Evolutionary conservation across 1,140 invertebrate genomes (phyloP).

Genomic region (Papilio polytes): DNA sequence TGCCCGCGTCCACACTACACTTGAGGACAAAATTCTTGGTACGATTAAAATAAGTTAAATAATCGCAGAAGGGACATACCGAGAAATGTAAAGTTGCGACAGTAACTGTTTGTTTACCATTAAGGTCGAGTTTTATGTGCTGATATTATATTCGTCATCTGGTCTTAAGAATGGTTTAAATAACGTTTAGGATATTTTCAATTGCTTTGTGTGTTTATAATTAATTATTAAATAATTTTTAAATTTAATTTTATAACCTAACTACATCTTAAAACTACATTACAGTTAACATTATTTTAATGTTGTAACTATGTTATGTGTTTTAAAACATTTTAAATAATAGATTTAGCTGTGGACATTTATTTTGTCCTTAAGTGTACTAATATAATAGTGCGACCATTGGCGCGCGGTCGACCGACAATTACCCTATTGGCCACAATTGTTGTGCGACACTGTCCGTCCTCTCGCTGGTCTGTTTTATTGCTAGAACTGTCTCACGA

Average conservation of each 20-base stretch:
- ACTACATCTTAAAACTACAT: neutral
- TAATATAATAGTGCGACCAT: constrained; percentile 77
- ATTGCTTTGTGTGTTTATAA: no score
- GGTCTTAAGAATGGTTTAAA: no score
- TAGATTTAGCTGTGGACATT: constrained; percentile 2
- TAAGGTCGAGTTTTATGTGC: no score
- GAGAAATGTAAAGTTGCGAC: neutral
- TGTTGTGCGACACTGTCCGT: constrained; percentile 79
- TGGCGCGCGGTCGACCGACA: constrained; percentile 74
- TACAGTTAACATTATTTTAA: neutral
- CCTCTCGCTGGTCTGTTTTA: constrained; percentile 64
- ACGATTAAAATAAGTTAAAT: neutral
- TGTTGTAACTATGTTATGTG: neutral
- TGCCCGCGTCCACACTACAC: constrained; percentile 69
- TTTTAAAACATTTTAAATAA: neutral
- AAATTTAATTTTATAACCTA: no score
- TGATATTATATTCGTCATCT: no score
- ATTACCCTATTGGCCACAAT: constrained; percentile 80
- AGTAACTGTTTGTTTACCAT: neutral
- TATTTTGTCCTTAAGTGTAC: constrained; percentile 55
- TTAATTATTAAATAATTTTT: no score
- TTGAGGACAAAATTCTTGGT: constrained; percentile 40
- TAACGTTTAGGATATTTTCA: no score
- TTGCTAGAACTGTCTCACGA: constrained; percentile 38
- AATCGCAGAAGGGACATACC: neutral